Evolutionary conservation across 2,888 invertebrate genomes (phyloP).

Genomic region (Minunthozetes semirufus): DNA sequence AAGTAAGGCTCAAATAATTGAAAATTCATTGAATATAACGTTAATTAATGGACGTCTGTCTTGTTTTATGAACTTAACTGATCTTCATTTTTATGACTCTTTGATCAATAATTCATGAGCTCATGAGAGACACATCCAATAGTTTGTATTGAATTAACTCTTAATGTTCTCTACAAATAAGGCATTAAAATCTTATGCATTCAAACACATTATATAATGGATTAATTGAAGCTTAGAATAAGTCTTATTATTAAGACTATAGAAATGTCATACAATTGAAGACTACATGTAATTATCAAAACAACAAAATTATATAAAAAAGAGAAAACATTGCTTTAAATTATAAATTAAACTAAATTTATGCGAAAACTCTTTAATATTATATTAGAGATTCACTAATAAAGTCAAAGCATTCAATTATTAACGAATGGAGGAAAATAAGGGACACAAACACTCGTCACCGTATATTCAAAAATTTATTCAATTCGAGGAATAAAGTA

Average conservation of each 20-base stretch:
- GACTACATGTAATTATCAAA: not conserved
- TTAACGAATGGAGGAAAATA: not conserved
- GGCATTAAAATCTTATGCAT: slow-evolving; percentile 14
- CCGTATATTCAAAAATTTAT: not conserved
- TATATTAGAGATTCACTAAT: slow-evolving; percentile 9
- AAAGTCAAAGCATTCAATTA: slow-evolving; percentile 3
- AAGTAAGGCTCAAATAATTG: not conserved
- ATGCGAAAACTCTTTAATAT: not conserved
- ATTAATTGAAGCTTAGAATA: not conserved
- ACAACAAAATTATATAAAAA: not conserved
- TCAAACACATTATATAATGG: no score
- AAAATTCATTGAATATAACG: slow-evolving; percentile 17
- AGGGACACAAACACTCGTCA: not conserved
- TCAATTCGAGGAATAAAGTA: not conserved
- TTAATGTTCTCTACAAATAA: not conserved
- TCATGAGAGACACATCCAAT: not conserved
- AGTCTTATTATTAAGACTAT: not conserved
- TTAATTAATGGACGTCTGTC: slow-evolving; percentile 14
- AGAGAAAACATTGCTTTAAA: not conserved
- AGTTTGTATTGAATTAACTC: not conserved
- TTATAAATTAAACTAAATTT: not conserved
- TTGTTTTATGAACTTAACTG: slow-evolving; percentile 8
- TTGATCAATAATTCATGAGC: slow-evolving; percentile 24
- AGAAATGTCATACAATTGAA: not conserved
- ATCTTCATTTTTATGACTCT: slow-evolving; percentile 13